Percentiles rank a stretch among this genome's conserved stretches.
phyloP scores from a whole-genome alignment of 2,797 vertebrate species.

The Tadarida brasiliensis region DNA sequence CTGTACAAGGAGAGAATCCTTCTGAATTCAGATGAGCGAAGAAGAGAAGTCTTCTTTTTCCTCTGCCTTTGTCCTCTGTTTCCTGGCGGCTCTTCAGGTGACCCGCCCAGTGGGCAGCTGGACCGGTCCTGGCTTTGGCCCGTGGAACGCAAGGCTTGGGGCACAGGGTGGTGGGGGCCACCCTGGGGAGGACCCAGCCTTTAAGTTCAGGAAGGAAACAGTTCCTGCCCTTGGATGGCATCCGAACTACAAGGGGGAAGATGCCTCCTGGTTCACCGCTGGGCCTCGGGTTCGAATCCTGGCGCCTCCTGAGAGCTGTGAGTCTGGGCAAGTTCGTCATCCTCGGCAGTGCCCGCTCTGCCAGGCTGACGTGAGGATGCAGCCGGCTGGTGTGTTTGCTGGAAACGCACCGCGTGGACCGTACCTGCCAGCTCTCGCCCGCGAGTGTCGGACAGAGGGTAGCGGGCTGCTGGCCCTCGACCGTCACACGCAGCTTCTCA shows the following conservation, averaged over 20 bases:
- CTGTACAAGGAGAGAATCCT: not conserved
- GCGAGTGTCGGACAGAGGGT: no score
- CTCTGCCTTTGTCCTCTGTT: not conserved
- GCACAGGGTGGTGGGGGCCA: fast-evolving
- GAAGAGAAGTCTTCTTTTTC: not conserved
- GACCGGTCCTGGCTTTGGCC: not conserved
- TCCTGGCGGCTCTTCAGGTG: not conserved
- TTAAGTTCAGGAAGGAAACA: not conserved
- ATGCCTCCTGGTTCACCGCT: not conserved
- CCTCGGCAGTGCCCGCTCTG: not conserved
- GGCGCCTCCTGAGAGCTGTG: not conserved
- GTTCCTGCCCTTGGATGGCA: not conserved
- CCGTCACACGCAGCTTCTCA: not conserved
- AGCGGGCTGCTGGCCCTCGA: not conserved
- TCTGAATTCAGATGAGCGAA: not conserved
- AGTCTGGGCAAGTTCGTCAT: not conserved
- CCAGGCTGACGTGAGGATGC: not conserved
- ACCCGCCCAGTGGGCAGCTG: not conserved
- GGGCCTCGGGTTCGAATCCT: not conserved
- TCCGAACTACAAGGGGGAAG: not conserved
- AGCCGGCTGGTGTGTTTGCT: not conserved
- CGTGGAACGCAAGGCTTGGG: no score
- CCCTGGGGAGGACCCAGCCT: not conserved
- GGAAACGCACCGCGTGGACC: no score
- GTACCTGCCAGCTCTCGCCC: no score